Conservation (phyloP, 2,888 invertebrate genomes). For the Caenorhabditis angaria region DNA sequence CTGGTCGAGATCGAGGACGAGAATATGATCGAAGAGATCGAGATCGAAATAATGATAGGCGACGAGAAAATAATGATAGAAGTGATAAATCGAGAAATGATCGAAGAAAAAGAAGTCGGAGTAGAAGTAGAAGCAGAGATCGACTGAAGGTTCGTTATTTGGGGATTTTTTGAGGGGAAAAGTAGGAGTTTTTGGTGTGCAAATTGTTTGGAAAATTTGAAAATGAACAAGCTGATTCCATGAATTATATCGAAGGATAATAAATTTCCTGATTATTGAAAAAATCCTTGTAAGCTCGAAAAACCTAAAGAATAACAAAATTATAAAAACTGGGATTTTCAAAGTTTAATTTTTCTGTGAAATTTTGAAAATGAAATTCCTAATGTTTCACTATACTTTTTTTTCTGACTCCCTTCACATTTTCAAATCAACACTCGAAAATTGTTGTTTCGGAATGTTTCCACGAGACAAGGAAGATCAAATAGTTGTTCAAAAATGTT, state of each 20-base stretch:
- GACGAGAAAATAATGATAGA: conserved; percentile 20
- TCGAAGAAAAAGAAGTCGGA: conserved; percentile 28
- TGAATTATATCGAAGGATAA: too few species aligned
- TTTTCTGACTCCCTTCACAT: conserved; percentile 3
- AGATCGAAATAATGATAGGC: conserved; percentile 17
- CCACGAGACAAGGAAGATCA: too few species aligned
- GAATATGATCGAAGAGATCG: conserved; percentile 19
- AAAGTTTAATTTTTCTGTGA: neutral
- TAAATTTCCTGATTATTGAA: too few species aligned
- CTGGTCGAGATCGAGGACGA: conserved; percentile 25
- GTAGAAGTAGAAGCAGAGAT: conserved; percentile 27
- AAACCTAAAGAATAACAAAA: neutral
- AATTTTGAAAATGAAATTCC: neutral
- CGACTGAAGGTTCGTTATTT: conserved; percentile 18
- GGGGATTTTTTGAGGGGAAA: neutral
- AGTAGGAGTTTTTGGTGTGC: neutral
- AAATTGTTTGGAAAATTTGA: neutral
- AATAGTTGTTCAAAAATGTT: neutral
- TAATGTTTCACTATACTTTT: too few species aligned
- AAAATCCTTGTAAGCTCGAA: neutral
- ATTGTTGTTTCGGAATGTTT: too few species aligned
- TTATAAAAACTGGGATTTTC: neutral
- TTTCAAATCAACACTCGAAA: neutral
- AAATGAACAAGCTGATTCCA: too few species aligned
- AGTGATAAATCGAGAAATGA: conserved; percentile 12